Evolutionary conservation across 2,797 vertebrate genomes (phyloP).

Genomic region (Micromesistius poutassou): DNA sequence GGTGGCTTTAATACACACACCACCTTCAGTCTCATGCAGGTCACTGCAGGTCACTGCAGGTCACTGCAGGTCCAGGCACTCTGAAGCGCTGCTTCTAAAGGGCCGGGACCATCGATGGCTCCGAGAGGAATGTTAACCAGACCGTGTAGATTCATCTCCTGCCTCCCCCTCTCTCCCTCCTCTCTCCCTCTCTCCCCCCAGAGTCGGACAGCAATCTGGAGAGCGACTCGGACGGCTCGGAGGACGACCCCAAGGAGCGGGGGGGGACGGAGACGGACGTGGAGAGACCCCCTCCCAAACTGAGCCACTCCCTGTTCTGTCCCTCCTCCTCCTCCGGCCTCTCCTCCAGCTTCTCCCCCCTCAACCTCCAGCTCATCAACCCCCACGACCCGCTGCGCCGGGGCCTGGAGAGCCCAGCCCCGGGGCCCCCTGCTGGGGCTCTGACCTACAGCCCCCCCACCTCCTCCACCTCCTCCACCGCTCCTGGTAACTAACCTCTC

Average conservation of each 20-base stretch:
- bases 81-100: conserved; percentile 10
- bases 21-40: too few relatives aligned
- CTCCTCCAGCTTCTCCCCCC: conserved; percentile 71
- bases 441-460: conserved; percentile 71
- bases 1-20: too few relatives aligned
- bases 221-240: conserved; percentile 85
- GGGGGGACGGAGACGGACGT: conserved; percentile 82
- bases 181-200: conserved; percentile 50
- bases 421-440: conserved; percentile 69
- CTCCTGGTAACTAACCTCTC: conserved; percentile 74
- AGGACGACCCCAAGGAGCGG: conserved; percentile 83
- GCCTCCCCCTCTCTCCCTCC: conserved; percentile 14
- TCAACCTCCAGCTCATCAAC: conserved; percentile 81
- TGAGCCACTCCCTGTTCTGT: conserved; percentile 70
- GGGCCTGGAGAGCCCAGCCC: conserved; percentile 49
- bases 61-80: conserved; percentile 16
- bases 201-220: conserved; percentile 91
- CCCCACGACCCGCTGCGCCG: conserved; percentile 61
- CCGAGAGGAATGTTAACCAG: conserved; percentile 34
- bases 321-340: conserved; percentile 69
- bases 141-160: conserved; percentile 18
- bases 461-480: conserved; percentile 67
- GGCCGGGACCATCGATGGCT: conserved; percentile 12
- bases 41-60: too few relatives aligned
- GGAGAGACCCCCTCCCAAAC: conserved; percentile 78